Evolutionary conservation across 2,113 vertebrate species (phyloP).

Genomic region (Microtus oregoni): DNA sequence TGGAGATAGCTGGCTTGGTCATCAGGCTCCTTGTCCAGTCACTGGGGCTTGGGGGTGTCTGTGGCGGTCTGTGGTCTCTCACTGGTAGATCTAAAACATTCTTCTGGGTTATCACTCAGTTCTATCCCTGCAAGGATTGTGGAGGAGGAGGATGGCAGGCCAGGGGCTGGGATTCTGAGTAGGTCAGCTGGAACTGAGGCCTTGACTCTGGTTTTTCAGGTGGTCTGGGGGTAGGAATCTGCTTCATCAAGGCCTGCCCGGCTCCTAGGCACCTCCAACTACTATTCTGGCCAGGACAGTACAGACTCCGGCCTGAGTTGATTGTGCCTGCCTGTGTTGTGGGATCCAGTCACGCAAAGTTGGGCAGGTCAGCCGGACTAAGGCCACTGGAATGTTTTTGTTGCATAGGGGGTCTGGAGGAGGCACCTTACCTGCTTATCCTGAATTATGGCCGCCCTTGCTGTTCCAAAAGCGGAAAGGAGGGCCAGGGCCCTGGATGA

Average conservation of each 20-base stretch:
- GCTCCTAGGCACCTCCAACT: background rate
- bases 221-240: background rate
- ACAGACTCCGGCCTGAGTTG: background rate
- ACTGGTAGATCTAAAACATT: background rate
- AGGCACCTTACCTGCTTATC: background rate
- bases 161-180: background rate
- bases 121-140: background rate
- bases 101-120: too few relatives aligned
- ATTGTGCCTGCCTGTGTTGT: too few relatives aligned
- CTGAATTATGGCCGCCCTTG: too few relatives aligned
- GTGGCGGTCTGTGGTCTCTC: background rate
- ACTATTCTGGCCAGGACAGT: background rate
- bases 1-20: constrained; percentile 40
- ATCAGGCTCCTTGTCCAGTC: constrained; percentile 88
- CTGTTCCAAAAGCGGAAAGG: background rate
- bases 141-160: too few relatives aligned
- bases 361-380: background rate
- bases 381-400: background rate
- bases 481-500: background rate
- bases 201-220: background rate
- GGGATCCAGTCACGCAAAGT: too few relatives aligned
- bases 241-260: background rate
- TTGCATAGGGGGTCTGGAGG: background rate
- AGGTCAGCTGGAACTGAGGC: background rate
- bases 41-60: background rate